Evolutionary conservation across 1,140 invertebrate genomes (phyloP), one percentile per base, ranked within the genome.

Genomic region (Ooceraea biroi): DNA sequence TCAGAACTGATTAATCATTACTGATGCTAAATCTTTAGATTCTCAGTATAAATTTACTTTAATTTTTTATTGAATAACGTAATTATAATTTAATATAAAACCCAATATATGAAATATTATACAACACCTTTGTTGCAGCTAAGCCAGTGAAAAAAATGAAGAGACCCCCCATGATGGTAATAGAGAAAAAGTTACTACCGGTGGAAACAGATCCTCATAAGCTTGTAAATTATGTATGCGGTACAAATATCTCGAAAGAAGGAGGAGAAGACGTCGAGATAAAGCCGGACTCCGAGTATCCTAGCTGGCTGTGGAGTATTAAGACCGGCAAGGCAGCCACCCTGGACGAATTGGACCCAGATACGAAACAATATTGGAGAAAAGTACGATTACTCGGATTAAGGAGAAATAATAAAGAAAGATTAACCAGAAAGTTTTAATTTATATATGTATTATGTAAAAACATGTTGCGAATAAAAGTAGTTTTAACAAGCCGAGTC

Each of bases 231-330:
- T 97, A 96, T 92, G 96, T 97, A n/a, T 99, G 98, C 92, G 98
- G 98, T 4, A 97, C 96, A 71, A 98, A 99, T 93, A 96, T 98
- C 95, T 95, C 46, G 96, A 96, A 92, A 95, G 95, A 90, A 96
- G 96, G 10, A 27, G 97, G 97, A 48, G 95, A 98, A 94, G 98
- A 98, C 92, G 93, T 98, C 19, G 95, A 98, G 93, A 94, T 99
- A 12, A 97, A 97, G 93, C 95, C 97, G 2, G 97, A 99, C 92
- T 95, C 95, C 72, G 98, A 99, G 92, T 99, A 99, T 94, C 98
- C 98, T 0, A 98, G 98, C 25, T 99, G 98, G 98, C 93, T 99
- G 22, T 99, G 98, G 98, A 95, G 89, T 0, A 90, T 99, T 14
- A 94, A 96, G 78, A 96, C 95, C 30, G 96, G 96, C 0, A n/a